Percentiles rank a stretch among this genome's conserved stretches.
Evolutionary conservation across 1,140 invertebrate species (phyloP).

Genomic region (Samia ricini): DNA sequence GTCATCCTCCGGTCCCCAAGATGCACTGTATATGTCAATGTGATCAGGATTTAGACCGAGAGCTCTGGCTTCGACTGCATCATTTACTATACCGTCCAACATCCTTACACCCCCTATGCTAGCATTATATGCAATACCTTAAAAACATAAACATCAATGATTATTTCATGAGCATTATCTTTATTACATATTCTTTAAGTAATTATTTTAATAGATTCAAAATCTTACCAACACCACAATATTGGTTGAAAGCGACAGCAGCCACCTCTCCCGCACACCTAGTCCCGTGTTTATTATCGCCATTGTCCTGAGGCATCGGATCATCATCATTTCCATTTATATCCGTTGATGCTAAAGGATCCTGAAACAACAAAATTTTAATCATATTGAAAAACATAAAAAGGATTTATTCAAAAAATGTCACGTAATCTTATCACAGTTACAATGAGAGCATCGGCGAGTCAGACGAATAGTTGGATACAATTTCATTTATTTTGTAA

Average conservation of each 20-base stretch:
- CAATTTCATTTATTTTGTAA: no score
- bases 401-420: neutral
- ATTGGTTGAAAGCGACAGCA: slow-evolving; percentile 93
- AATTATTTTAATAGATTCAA: neutral
- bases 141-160: neutral
- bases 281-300: slow-evolving; percentile 96
- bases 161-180: neutral
- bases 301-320: slow-evolving; percentile 97
- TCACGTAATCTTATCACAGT: neutral
- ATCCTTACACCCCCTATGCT: slow-evolving; percentile 96
- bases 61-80: slow-evolving; percentile 95
- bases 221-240: slow-evolving; percentile 86
- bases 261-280: slow-evolving; percentile 96
- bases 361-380: slow-evolving; percentile 75
- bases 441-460: no score
- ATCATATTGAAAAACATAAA: neutral
- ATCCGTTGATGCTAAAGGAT: slow-evolving; percentile 95
- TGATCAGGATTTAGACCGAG: slow-evolving; percentile 94
- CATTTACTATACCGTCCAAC: slow-evolving; percentile 97
- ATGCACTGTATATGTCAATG: slow-evolving; percentile 97
- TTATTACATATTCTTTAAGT: neutral
- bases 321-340: slow-evolving; percentile 98
- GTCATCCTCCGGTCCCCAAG: slow-evolving; percentile 98
- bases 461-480: no score
- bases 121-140: slow-evolving; percentile 94